phyloP scores from a whole-genome alignment of 2,113 vertebrate species.

The Danionella cerebrum region DNA sequence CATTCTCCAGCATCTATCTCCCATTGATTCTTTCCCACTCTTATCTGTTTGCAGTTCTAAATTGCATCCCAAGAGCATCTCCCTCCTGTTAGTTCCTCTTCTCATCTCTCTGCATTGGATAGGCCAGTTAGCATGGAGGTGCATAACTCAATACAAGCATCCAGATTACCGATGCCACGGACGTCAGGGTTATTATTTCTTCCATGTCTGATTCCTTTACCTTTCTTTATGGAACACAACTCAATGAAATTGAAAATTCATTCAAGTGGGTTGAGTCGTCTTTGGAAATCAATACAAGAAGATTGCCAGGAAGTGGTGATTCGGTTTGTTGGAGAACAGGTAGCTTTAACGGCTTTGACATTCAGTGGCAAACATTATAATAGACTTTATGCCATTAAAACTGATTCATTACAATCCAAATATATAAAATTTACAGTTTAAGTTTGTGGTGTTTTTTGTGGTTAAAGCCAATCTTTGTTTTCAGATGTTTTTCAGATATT shows the following conservation, averaged over 20 bases:
- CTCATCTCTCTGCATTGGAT: neutral
- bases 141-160: constrained; percentile 20
- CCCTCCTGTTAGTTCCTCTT: neutral
- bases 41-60: constrained; percentile 33
- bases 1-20: constrained; percentile 16
- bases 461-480: too few relatives aligned
- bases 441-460: too few relatives aligned
- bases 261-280: constrained; percentile 28
- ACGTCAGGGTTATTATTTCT: constrained; percentile 20
- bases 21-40: constrained; percentile 40
- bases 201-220: neutral
- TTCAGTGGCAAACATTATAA: neutral
- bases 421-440: too few relatives aligned
- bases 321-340: neutral
- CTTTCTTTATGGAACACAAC: constrained; percentile 15
- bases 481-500: too few relatives aligned
- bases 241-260: constrained; percentile 32
- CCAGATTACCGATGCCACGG: constrained; percentile 19
- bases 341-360: neutral
- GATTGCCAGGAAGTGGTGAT: constrained; percentile 7
- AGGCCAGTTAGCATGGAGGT: constrained; percentile 15
- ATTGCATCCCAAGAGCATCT: constrained; percentile 8
- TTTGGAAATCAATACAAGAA: constrained; percentile 37
- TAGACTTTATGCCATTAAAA: neutral
- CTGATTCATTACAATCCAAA: neutral